These are phyloP conservation scores for Coboldia fuscipes DNA, from an alignment of 1,140 invertebrate genomes.

Conservation along the genomic window DNA sequence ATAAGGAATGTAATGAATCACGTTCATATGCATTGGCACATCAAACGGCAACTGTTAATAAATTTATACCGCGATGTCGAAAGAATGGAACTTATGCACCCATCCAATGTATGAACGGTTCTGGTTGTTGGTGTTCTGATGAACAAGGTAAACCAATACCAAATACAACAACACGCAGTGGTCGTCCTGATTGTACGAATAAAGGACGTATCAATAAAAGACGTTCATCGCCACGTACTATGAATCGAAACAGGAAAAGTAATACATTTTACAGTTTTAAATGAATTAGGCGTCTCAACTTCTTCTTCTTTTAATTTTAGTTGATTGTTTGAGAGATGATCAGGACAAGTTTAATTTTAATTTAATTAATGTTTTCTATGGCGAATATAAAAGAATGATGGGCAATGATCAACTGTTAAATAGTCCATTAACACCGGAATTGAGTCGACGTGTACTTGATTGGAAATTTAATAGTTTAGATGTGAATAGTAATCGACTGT, in stretches of 20 bases:
- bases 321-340: conserved; percentile 43
- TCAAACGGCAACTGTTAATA: conserved; percentile 16
- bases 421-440: conserved; percentile 8
- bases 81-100: conserved; percentile 61
- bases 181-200: conserved; percentile 40
- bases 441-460: conserved; percentile 35
- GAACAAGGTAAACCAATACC: conserved; percentile 53
- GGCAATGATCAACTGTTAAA: conserved; percentile 7
- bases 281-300: too few species aligned
- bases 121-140: conserved; percentile 59
- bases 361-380: conserved; percentile 57
- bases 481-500: conserved; percentile 42
- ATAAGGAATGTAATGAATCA: conserved; percentile 14
- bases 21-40: conserved; percentile 14
- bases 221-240: conserved; percentile 12
- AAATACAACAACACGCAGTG: conserved; percentile 44
- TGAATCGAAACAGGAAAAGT: conserved; percentile 4
- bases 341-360: conserved; percentile 59
- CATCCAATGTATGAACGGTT: conserved; percentile 58
- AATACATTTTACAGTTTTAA: too few species aligned
- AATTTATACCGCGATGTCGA: conserved; percentile 47
- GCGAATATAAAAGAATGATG: conserved; percentile 39
- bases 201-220: conserved; percentile 19
- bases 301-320: too few species aligned
- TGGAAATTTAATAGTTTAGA: conserved; percentile 81